A percentile compares a stretch with the other conserved stretches of the same genome.
phyloP scores from a whole-genome alignment of 2,797 vertebrate genomes.

The Corythornis leucogaster region DNA sequence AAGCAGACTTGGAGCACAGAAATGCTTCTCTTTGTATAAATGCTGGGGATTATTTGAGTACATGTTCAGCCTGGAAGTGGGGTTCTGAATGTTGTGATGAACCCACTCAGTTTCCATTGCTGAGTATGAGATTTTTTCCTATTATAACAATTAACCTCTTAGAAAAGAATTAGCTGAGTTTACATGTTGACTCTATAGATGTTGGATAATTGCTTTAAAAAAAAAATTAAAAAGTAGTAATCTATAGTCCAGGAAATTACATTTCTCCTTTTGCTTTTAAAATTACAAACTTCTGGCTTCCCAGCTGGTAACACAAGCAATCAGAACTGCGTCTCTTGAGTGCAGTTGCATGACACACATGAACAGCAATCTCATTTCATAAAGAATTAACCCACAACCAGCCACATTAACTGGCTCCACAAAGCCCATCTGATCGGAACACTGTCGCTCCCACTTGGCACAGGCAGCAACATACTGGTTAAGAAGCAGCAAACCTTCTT shows the following conservation, averaged over 20 bases:
- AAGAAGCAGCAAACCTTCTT: not conserved
- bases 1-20: not conserved
- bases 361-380: constrained; percentile 69
- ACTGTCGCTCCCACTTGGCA: not conserved
- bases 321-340: constrained; percentile 61
- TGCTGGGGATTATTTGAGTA: not conserved
- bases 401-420: not conserved
- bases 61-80: not conserved
- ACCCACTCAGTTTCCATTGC: constrained; percentile 35
- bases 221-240: not conserved
- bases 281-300: constrained; percentile 69
- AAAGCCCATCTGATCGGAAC: not conserved
- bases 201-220: constrained; percentile 55
- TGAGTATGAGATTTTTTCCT: not conserved
- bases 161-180: constrained; percentile 55
- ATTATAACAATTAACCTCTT: constrained; percentile 62
- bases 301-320: constrained; percentile 66
- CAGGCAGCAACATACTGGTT: not conserved
- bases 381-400: constrained; percentile 64
- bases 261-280: constrained; percentile 65
- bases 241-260: constrained; percentile 65
- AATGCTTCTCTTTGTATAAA: not conserved
- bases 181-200: constrained; percentile 61
- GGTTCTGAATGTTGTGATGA: not conserved
- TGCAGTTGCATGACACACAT: constrained; percentile 64